Evolutionary conservation across 2,797 vertebrate species (phyloP).

Genomic region (Streptopelia turtur): DNA sequence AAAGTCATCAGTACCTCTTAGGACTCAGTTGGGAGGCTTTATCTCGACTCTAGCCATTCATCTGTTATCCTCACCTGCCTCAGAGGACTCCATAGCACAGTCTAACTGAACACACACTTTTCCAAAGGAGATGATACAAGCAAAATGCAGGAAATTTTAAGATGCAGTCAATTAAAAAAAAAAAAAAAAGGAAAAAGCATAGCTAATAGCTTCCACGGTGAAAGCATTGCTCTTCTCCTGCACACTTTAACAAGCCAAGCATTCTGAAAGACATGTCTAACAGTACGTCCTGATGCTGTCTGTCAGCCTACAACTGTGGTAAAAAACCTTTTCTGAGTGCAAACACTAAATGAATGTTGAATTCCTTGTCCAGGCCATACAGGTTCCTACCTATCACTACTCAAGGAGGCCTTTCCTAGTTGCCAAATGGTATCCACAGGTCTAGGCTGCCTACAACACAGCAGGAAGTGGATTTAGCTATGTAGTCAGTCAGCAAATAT

Average conservation of each 20-base stretch:
- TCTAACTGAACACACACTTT: background rate
- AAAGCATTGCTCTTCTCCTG: background rate
- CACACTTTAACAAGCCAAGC: fast-evolving
- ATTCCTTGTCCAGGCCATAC: background rate
- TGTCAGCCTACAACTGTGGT: background rate
- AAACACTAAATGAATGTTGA: background rate
- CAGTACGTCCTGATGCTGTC: background rate
- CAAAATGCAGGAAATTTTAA: background rate
- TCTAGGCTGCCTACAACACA: background rate
- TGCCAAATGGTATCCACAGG: background rate
- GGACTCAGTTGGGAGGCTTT: background rate
- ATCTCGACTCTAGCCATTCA: background rate
- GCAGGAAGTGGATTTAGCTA: background rate
- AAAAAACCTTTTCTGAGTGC: background rate
- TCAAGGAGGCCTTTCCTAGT: background rate
- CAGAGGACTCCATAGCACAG: background rate
- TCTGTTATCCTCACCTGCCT: background rate
- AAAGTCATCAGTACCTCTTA: background rate
- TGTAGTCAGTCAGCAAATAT: background rate
- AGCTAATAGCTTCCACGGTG: background rate
- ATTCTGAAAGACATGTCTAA: background rate
- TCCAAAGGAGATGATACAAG: background rate
- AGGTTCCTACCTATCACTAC: background rate
- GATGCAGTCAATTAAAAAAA: background rate
- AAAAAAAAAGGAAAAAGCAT: background rate